These are phyloP conservation scores for Psittacula echo DNA, from an alignment of 2,797 vertebrate species.

Conservation along the genomic window DNA sequence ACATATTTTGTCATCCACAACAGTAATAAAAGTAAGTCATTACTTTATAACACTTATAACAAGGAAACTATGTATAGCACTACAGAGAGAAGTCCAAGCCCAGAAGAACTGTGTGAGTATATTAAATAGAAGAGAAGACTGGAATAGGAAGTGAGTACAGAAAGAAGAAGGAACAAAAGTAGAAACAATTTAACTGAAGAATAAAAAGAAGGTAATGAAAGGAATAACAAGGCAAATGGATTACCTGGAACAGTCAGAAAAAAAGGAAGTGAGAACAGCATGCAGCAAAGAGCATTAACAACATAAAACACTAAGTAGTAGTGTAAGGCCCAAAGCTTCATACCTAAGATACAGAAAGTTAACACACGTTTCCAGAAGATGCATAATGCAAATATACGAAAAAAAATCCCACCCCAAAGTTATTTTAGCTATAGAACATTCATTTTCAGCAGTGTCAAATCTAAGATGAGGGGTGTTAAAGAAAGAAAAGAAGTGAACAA, in stretches of 20 bases:
- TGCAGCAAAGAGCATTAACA: neutral
- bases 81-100: neutral
- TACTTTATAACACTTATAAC: neutral
- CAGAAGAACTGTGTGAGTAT: neutral
- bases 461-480: neutral
- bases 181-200: neutral
- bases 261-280: neutral
- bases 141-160: neutral
- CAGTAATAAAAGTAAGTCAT: neutral
- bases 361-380: neutral
- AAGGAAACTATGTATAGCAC: neutral
- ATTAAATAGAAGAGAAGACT: neutral
- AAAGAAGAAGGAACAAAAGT: neutral
- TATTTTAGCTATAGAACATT: neutral
- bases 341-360: neutral
- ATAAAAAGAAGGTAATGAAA: neutral
- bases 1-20: neutral
- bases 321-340: neutral
- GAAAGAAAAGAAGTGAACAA: neutral
- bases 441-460: neutral
- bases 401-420: fast-evolving
- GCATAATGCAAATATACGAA: neutral
- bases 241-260: neutral
- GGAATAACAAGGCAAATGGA: neutral
- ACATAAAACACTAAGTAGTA: neutral